phyloP scores from a whole-genome alignment of 1,140 invertebrate species.

The Chlorops oryzae region DNA sequence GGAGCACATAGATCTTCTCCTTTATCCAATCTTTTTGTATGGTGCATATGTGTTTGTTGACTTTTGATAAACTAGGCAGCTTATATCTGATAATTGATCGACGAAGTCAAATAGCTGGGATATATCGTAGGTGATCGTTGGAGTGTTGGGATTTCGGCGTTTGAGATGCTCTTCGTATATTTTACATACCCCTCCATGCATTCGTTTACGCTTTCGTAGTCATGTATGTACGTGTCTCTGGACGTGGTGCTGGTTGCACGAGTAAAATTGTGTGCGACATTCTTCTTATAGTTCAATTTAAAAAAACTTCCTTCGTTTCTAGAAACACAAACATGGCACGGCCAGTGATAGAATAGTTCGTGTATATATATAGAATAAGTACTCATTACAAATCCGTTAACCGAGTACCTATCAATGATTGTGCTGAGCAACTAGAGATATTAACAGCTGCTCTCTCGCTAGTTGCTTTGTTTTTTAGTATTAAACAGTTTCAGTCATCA shows the following conservation, averaged over 20 bases:
- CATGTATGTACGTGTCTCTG: conserved; percentile 91
- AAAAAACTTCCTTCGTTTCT: too few species aligned
- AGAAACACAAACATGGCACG: too few species aligned
- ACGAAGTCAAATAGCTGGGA: conserved; percentile 96
- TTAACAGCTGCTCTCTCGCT: too few species aligned
- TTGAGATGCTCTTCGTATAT: conserved; percentile 95
- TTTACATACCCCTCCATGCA: conserved; percentile 95
- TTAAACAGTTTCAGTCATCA: too few species aligned
- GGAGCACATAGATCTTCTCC: conserved; percentile 93
- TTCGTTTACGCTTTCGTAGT: conserved; percentile 94
- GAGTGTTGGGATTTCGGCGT: conserved; percentile 85
- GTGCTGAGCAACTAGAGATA: too few species aligned
- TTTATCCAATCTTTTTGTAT: conserved; percentile 99
- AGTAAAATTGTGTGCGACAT: conserved; percentile 90
- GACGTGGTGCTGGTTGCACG: conserved; percentile 83
- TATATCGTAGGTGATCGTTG: conserved; percentile 96
- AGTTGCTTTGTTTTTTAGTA: too few species aligned
- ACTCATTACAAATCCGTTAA: too few species aligned
- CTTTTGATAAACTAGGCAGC: conserved; percentile 92
- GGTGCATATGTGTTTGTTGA: conserved; percentile 95
- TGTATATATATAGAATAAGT: too few species aligned
- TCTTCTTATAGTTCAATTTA: too few species aligned
- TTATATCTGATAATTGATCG: conserved; percentile 90
- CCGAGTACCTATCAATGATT: too few species aligned
- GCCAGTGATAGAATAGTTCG: too few species aligned